These are phyloP conservation scores for Atethmia centrago DNA, from an alignment of 2,888 invertebrate species.

Conservation along the genomic window DNA sequence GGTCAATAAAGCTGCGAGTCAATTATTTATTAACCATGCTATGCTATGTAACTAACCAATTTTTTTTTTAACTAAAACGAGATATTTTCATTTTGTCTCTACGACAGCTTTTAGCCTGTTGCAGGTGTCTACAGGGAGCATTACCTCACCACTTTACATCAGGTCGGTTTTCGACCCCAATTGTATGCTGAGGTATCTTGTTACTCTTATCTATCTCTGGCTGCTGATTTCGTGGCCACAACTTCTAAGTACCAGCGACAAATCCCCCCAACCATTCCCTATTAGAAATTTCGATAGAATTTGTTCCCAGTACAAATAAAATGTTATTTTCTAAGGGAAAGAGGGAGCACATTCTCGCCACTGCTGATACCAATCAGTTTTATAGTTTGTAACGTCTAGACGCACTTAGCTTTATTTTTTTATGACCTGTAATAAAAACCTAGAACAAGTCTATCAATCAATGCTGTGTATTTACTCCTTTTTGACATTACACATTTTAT, in stretches of 20 bases:
- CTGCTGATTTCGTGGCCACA: constrained; percentile 20
- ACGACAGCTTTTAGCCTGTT: neutral
- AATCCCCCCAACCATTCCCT: constrained; percentile 29
- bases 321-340: constrained; percentile 51
- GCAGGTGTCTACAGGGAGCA: neutral
- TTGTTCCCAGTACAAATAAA: constrained; percentile 52
- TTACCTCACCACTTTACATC: no score
- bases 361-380: constrained; percentile 44
- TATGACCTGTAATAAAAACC: constrained; percentile 56
- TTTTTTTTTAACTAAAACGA: neutral
- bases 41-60: no score
- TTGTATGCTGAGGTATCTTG: neutral
- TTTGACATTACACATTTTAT: constrained; percentile 24
- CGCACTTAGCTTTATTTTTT: constrained; percentile 58
- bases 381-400: constrained; percentile 62
- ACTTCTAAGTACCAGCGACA: constrained; percentile 15
- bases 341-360: constrained; percentile 42
- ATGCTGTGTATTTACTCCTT: constrained; percentile 24
- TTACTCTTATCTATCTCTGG: no score
- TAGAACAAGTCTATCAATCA: constrained; percentile 55
- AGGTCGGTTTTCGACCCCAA: neutral
- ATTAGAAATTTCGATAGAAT: constrained; percentile 59
- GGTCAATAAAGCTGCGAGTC: no score
- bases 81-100: neutral
- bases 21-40: no score